These are phyloP conservation scores for Vireo griseus DNA, from an alignment of 2,797 vertebrate species.

Conservation along the genomic window DNA sequence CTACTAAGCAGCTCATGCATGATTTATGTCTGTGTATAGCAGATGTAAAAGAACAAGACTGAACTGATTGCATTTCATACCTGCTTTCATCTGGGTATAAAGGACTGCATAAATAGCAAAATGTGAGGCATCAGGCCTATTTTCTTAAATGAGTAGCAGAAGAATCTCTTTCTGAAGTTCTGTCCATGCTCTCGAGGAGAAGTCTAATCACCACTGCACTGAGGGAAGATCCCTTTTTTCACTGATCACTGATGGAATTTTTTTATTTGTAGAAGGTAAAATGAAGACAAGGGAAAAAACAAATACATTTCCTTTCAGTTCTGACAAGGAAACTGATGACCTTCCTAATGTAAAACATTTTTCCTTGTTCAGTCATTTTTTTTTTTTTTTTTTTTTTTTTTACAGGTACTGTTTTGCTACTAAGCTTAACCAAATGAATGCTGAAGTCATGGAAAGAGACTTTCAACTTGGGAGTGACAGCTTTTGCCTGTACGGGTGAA, in stretches of 20 bases:
- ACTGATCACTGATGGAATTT: neutral
- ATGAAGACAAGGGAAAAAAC: neutral
- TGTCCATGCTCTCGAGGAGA: neutral
- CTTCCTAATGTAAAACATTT: neutral
- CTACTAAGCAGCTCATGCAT: constrained; percentile 29
- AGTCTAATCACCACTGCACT: neutral
- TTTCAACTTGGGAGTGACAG: neutral
- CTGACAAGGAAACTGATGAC: neutral
- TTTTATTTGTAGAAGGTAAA: neutral
- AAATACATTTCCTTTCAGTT: neutral
- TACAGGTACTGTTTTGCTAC: fast-evolving
- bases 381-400: neutral
- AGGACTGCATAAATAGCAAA: constrained; percentile 1
- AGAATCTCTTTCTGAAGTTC: neutral
- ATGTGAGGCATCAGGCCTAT: neutral
- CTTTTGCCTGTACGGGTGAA: neutral
- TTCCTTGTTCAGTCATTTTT: neutral
- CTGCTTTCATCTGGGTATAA: constrained; percentile 33
- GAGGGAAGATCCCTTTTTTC: neutral
- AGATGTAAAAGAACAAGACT: constrained; percentile 36
- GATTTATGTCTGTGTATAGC: constrained; percentile 28
- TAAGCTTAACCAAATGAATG: neutral
- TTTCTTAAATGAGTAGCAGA: constrained; percentile 8
- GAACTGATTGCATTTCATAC: constrained; percentile 40
- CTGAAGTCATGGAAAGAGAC: neutral